These are phyloP conservation scores for Drosophila rubida DNA, from an alignment of 2,888 invertebrate species.

Conservation along the genomic window DNA sequence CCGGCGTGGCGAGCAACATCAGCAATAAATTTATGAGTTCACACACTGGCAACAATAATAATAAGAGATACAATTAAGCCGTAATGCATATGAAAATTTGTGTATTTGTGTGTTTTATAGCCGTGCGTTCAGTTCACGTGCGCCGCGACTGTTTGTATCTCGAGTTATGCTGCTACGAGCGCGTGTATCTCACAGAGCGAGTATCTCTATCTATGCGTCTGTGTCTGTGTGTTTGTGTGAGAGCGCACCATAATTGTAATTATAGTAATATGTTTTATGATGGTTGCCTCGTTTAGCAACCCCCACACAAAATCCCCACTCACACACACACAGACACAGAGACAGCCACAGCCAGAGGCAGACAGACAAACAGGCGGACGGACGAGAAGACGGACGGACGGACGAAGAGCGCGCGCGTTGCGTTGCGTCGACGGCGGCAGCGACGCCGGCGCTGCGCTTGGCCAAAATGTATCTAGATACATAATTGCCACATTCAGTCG, in stretches of 20 bases:
- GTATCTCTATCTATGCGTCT: constrained; percentile 20
- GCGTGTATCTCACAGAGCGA: constrained; percentile 1
- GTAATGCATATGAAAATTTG: constrained; percentile 79
- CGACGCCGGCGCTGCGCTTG: constrained; percentile 67
- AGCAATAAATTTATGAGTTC: constrained; percentile 76
- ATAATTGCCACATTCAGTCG: constrained; percentile 85
- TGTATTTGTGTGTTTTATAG: constrained; percentile 65
- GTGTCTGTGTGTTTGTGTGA: constrained; percentile 38
- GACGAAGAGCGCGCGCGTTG: constrained; percentile 44
- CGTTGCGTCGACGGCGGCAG: constrained; percentile 31
- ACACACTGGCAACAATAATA: constrained; percentile 42
- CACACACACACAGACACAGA: constrained; percentile 31
- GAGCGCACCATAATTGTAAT: constrained; percentile 81
- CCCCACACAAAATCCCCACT: constrained; percentile 70
- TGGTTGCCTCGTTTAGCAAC: constrained; percentile 80
- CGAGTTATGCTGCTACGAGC: constrained; percentile 12
- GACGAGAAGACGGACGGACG: constrained; percentile 26
- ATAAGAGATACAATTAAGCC: constrained; percentile 71
- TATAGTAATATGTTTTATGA: constrained; percentile 84
- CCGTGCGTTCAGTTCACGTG: constrained; percentile 77
- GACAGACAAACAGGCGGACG: constrained; percentile 30
- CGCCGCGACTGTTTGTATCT: constrained; percentile 65
- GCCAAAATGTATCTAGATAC: constrained; percentile 84
- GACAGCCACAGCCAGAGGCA: constrained; percentile 32
- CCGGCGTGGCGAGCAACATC: constrained; percentile 22